Evolutionary conservation across 2,888 invertebrate genomes (phyloP).

Genomic region (Cerceris ruficornis): DNA sequence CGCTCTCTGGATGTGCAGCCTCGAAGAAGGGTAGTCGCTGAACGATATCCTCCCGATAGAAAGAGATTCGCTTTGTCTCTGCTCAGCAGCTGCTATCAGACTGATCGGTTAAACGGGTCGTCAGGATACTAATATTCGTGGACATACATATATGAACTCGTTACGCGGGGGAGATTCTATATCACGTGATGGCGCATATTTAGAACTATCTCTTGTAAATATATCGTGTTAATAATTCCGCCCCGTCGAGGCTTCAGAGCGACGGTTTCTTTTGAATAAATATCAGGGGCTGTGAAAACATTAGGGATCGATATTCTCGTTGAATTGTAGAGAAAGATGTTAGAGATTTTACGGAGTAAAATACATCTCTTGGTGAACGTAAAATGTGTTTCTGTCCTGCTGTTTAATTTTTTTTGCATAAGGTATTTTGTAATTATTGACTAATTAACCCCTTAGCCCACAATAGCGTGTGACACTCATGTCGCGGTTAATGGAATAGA

Average conservation of each 20-base stretch:
- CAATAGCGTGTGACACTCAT: too few species aligned
- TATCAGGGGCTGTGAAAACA: neutral
- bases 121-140: constrained; percentile 72
- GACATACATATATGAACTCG: constrained; percentile 49
- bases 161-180: constrained; percentile 58
- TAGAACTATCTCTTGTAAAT: constrained; percentile 52
- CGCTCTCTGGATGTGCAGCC: neutral
- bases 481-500: too few species aligned
- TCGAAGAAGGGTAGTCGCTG: constrained; percentile 8
- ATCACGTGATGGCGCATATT: constrained; percentile 62
- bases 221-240: constrained; percentile 21
- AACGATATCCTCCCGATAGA: constrained; percentile 7
- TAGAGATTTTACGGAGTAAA: too few species aligned
- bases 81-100: constrained; percentile 73
- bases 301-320: neutral
- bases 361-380: too few species aligned
- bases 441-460: too few species aligned
- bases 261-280: neutral
- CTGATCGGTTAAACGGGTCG: constrained; percentile 76
- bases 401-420: too few species aligned
- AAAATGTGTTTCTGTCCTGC: too few species aligned
- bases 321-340: too few species aligned
- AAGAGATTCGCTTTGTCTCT: constrained; percentile 58
- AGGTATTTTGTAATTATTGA: too few species aligned
- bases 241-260: neutral